phyloP scores from a whole-genome alignment of 2,888 invertebrate genomes.

The Tetrapedia diversipes region DNA sequence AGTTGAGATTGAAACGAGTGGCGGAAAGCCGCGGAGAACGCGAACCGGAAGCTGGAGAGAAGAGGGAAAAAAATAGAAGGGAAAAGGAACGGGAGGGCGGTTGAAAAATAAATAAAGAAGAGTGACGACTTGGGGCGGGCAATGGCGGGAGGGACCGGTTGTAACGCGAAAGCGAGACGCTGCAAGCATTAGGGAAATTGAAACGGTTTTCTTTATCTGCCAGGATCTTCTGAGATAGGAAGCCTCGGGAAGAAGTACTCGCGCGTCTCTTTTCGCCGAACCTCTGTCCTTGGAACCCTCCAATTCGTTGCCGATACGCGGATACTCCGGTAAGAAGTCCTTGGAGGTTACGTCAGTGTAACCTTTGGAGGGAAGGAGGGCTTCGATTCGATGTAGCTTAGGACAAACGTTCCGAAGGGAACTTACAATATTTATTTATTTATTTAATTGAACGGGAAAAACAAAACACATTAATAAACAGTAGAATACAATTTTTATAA shows the following conservation, averaged over 20 bases:
- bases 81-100: constrained; percentile 16
- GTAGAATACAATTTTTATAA: too few relatives aligned
- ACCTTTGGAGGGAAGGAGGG: too few relatives aligned
- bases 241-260: constrained; percentile 20
- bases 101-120: constrained; percentile 63
- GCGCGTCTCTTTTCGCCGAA: constrained; percentile 38
- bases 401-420: too few relatives aligned
- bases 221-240: constrained; percentile 39
- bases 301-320: constrained; percentile 33
- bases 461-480: too few relatives aligned
- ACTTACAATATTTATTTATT: too few relatives aligned
- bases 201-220: constrained; percentile 79
- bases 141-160: constrained; percentile 41
- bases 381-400: too few relatives aligned
- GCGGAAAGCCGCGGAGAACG: constrained; percentile 12
- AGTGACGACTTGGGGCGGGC: constrained; percentile 35
- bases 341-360: too few relatives aligned
- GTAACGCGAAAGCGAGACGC: constrained; percentile 74
- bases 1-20: constrained; percentile 9
- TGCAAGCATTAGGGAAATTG: constrained; percentile 80
- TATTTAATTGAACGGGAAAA: too few relatives aligned
- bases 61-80: constrained; percentile 1
- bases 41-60: background rate
- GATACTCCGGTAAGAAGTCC: too few relatives aligned
- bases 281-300: constrained; percentile 12